Conservation (phyloP, 2,113 vertebrate species). For the Coryphaenoides rupestris region DNA sequence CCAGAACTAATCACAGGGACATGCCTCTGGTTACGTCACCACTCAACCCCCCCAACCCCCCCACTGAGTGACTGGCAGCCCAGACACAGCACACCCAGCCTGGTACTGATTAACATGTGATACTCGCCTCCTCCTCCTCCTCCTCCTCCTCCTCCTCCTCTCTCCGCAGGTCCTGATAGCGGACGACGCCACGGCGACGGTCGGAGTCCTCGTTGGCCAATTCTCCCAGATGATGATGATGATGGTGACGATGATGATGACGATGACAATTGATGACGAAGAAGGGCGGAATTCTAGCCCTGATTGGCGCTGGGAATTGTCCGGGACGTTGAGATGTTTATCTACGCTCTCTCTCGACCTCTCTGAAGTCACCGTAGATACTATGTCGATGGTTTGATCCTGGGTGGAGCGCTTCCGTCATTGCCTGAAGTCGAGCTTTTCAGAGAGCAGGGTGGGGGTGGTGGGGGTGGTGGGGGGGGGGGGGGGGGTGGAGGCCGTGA, state of each 20-base stretch:
- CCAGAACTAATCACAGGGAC: conserved; percentile 58
- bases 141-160: conserved; percentile 8
- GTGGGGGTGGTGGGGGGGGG: too few species aligned
- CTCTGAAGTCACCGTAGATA: conserved; percentile 43
- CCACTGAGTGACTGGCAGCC: conserved; percentile 31
- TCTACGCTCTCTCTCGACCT: conserved; percentile 38
- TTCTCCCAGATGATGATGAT: conserved; percentile 17
- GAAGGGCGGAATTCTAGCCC: too few species aligned
- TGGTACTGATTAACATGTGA: conserved; percentile 56
- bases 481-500: too few species aligned
- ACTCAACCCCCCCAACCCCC: too few species aligned
- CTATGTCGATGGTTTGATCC: conserved; percentile 1
- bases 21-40: conserved; percentile 50
- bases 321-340: conserved; percentile 33
- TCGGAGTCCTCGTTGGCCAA: conserved; percentile 6
- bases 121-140: conserved; percentile 35
- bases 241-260: conserved; percentile 2
- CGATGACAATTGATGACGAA: conserved; percentile 8
- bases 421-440: too few species aligned
- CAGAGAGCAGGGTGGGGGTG: too few species aligned
- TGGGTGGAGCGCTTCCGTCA: conserved; percentile 5
- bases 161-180: conserved; percentile 36
- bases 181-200: conserved; percentile 14
- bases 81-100: conserved; percentile 27
- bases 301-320: conserved; percentile 12